Base-by-base conservation (phyloP, 2,113 vertebrate species). In the Perca schrenkii region DNA sequence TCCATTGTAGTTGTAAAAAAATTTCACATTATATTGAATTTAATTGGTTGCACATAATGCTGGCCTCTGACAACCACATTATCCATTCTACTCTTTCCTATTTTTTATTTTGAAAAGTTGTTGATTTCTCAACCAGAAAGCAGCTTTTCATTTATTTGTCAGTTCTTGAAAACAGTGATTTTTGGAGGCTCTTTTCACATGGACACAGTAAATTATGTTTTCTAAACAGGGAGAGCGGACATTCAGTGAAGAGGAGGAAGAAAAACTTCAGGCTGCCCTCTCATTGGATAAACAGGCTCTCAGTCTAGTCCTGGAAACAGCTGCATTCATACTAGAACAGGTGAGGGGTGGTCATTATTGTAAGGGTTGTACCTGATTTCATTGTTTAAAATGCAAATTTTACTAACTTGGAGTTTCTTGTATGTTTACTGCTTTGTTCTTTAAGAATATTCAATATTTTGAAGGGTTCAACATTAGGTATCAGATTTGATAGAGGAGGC, bases 201-300 rank as follows among this genome's bases (percentile, higher is more conserved):
- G 4, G 15, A 11, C 28, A 40, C 34, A 66, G n/a, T 31, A 49
- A 61, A 16, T 17, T 6, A 4, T 47, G 14, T 73, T 71, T 61
- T 77, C 25, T 83, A 57, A 92, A 67, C 76, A 99, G 98, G 93
- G 90, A 54, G 98, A 99, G 86, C 96, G 94, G 54, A 96, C 95
- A 46, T 99, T 99, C 93, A 99, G 95, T 80, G 96, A 97, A 86
- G 98, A 99, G 34, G 98, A 99, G 74, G 97, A 99, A 86, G 95
- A 98, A 92, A 99, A 99, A 77, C 96, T 99, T 77, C 96, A 97
- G 74, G 82, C 86, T 31, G 98, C 98, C 21, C 96, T 99, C 80
- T 96, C 95, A 1, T 47, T 99, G 92, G 97, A 98, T 73, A 98
- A 97, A 88, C 95, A 95, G 63, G 96, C 96, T 82, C 97, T 99